These are phyloP conservation scores for Drosophila busckii DNA, from an alignment of 1,140 invertebrate genomes.

Conservation along the genomic window DNA sequence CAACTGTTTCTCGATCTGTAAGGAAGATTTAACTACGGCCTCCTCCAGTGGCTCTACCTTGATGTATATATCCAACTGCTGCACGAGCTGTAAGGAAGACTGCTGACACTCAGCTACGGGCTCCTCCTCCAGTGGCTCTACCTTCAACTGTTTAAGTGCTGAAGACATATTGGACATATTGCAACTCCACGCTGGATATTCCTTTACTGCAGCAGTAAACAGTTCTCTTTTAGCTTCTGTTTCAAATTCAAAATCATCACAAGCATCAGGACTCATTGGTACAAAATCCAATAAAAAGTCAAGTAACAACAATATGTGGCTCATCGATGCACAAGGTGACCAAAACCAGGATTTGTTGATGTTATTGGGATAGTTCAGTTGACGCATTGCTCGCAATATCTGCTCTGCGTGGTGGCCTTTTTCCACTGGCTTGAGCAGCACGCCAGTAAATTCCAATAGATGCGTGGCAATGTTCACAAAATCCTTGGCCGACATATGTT, in stretches of 20 bases:
- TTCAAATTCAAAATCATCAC: background rate
- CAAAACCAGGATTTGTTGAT: slow-evolving; percentile 20
- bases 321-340: slow-evolving; percentile 17
- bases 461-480: slow-evolving; percentile 26
- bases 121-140: background rate
- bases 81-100: no score
- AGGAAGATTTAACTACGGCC: no score
- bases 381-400: slow-evolving; percentile 16
- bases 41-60: no score
- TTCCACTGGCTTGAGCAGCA: background rate
- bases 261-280: background rate
- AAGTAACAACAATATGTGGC: slow-evolving; percentile 23
- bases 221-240: no score
- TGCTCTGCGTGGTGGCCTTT: slow-evolving; percentile 21
- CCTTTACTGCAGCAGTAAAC: no score
- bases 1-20: no score
- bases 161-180: no score
- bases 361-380: slow-evolving; percentile 24
- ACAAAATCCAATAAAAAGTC: slow-evolving; percentile 38
- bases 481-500: slow-evolving; percentile 22
- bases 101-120: background rate
- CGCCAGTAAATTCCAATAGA: slow-evolving; percentile 15
- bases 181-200: background rate
- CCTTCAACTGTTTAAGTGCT: no score
- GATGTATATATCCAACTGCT: no score